phyloP scores from a whole-genome alignment of 2,888 invertebrate species.

The Zootermopsis nevadensis region DNA sequence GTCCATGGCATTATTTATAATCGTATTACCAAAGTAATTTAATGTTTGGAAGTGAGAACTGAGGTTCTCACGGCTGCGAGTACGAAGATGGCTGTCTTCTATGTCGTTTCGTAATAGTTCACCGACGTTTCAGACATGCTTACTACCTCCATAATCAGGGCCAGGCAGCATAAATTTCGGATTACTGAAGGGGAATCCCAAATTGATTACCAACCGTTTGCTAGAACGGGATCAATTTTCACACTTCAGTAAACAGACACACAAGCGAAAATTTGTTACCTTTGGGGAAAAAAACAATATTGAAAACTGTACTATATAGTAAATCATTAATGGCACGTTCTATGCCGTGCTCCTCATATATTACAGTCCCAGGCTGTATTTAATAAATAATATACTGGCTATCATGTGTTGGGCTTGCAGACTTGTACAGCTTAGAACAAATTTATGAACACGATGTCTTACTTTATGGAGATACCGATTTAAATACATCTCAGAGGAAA shows the following conservation, averaged over 20 bases:
- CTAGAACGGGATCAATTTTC: constrained; percentile 5
- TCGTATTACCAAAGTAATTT: too few relatives aligned
- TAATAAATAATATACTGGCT: not conserved
- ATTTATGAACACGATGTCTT: too few relatives aligned
- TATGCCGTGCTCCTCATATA: not conserved
- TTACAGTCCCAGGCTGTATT: not conserved
- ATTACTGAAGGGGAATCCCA: not conserved
- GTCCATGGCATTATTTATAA: too few relatives aligned
- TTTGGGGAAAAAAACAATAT: not conserved
- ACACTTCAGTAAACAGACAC: constrained; percentile 8
- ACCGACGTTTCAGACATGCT: too few relatives aligned
- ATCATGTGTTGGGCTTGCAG: not conserved
- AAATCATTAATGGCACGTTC: constrained; percentile 16
- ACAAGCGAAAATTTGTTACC: constrained; percentile 29
- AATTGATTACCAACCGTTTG: not conserved
- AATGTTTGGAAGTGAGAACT: too few relatives aligned
- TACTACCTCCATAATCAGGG: not conserved
- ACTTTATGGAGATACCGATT: too few relatives aligned
- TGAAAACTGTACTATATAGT: not conserved
- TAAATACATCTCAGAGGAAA: too few relatives aligned
- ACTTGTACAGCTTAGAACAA: too few relatives aligned
- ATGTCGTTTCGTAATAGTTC: too few relatives aligned
- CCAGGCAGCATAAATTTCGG: not conserved
- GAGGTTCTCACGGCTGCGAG: too few relatives aligned
- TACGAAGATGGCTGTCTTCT: too few relatives aligned